Evolutionary conservation across 2,113 vertebrate species (phyloP).

Genomic region (Prionailurus bengalensis): DNA sequence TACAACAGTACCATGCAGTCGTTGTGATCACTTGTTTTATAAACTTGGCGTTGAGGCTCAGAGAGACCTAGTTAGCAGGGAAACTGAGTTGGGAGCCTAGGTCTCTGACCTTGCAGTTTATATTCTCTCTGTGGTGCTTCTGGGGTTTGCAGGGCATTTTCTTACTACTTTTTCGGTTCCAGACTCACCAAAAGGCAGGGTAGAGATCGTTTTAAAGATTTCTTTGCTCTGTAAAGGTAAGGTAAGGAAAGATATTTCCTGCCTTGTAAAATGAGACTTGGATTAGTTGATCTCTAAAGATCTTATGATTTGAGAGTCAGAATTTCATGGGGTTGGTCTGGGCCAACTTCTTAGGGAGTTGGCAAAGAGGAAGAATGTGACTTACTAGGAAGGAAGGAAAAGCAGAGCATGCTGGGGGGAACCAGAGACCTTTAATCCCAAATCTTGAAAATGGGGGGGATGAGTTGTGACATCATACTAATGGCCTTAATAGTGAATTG

Average conservation of each 20-base stretch:
- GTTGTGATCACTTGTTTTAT: neutral
- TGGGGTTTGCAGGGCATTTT: neutral
- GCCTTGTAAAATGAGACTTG: neutral
- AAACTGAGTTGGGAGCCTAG: neutral
- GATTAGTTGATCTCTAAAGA: neutral
- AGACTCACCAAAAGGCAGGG: neutral
- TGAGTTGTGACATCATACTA: neutral
- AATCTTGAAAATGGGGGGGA: neutral
- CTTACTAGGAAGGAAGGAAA: neutral
- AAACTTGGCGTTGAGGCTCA: neutral
- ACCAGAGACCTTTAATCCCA: neutral
- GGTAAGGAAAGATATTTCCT: neutral
- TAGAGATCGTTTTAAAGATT: neutral
- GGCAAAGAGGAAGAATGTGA: neutral
- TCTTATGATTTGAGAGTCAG: neutral
- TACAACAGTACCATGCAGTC: rapidly evolving
- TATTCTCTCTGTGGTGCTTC: neutral
- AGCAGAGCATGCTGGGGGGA: conserved; percentile 8
- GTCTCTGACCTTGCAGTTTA: neutral
- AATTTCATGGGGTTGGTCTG: neutral
- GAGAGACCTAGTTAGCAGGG: neutral
- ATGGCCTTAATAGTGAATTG: neutral
- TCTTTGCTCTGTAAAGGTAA: too few species aligned
- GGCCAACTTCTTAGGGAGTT: neutral
- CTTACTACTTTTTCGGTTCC: neutral